Conservation (phyloP, 2,797 vertebrate genomes). For the Psittacula echo region DNA sequence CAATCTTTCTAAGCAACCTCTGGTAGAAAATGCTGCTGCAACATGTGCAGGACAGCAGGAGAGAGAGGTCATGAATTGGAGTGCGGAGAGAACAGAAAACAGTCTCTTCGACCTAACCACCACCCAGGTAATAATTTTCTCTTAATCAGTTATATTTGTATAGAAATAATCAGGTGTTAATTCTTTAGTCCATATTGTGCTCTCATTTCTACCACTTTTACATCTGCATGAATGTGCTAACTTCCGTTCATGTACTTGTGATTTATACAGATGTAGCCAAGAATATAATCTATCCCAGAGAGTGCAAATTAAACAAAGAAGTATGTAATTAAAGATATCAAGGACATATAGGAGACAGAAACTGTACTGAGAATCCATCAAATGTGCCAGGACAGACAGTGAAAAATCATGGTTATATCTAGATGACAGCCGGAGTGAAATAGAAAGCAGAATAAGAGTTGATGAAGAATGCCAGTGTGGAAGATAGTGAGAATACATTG, state of each 20-base stretch:
- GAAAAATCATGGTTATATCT: slow-evolving; percentile 28
- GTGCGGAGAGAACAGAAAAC: not conserved
- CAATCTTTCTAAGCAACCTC: not conserved
- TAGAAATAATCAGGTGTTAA: not conserved
- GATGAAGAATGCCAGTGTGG: not conserved
- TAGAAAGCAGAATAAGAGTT: not conserved
- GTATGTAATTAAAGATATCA: slow-evolving; percentile 52
- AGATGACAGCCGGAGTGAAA: slow-evolving; percentile 7
- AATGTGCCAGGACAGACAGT: not conserved
- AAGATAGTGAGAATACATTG: not conserved
- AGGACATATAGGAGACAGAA: slow-evolving; percentile 31
- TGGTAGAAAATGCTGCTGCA: not conserved
- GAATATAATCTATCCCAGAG: not conserved
- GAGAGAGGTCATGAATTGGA: not conserved
- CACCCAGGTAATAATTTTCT: not conserved
- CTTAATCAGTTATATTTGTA: not conserved
- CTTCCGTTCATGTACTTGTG: not conserved
- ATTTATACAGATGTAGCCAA: not conserved
- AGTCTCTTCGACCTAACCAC: not conserved
- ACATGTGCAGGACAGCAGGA: not conserved
- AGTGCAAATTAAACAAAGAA: slow-evolving; percentile 41
- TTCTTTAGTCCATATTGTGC: not conserved
- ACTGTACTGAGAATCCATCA: slow-evolving; percentile 48
- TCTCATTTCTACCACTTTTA: not conserved
- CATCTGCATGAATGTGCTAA: not conserved